Percentiles rank a stretch among this genome's conserved stretches.
Evolutionary conservation across 2,113 vertebrate genomes (phyloP).

Genomic region (Leiothrix lutea): DNA sequence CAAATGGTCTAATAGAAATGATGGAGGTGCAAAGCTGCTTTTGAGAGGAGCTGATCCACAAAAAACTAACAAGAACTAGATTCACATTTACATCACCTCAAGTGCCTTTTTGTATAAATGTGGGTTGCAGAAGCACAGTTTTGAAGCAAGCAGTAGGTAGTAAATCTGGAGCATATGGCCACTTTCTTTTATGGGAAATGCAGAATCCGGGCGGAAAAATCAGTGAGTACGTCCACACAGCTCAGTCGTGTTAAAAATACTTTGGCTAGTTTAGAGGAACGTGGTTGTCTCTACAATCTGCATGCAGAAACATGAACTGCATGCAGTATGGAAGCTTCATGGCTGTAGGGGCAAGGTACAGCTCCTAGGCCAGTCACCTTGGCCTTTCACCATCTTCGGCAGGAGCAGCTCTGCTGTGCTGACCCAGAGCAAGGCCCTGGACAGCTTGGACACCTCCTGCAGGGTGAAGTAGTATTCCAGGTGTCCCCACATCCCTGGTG

Average conservation of each 20-base stretch:
- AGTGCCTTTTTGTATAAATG: slow-evolving; percentile 2
- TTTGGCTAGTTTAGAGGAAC: background rate
- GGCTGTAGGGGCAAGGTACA: background rate
- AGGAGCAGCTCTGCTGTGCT: background rate
- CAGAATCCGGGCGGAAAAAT: background rate
- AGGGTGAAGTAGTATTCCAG: background rate
- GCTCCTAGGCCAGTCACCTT: background rate
- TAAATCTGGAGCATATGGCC: slow-evolving; percentile 47
- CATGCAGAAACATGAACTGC: background rate
- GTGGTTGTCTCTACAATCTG: background rate
- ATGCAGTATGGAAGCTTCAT: background rate
- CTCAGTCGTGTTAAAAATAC: slow-evolving; percentile 31
- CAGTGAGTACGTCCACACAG: background rate
- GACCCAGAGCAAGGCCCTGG: background rate
- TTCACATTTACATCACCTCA: slow-evolving; percentile 8
- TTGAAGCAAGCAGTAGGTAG: slow-evolving; percentile 36
- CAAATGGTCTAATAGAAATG: background rate
- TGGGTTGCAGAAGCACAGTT: slow-evolving; percentile 15
- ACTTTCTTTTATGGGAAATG: slow-evolving; percentile 15
- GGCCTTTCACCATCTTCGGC: background rate
- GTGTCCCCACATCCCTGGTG: background rate
- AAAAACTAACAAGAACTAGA: background rate
- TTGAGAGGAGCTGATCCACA: background rate
- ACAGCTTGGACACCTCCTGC: background rate
- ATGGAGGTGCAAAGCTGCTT: background rate